Base-by-base conservation (phyloP, 2,888 invertebrate species). In the Macaria liturata region DNA sequence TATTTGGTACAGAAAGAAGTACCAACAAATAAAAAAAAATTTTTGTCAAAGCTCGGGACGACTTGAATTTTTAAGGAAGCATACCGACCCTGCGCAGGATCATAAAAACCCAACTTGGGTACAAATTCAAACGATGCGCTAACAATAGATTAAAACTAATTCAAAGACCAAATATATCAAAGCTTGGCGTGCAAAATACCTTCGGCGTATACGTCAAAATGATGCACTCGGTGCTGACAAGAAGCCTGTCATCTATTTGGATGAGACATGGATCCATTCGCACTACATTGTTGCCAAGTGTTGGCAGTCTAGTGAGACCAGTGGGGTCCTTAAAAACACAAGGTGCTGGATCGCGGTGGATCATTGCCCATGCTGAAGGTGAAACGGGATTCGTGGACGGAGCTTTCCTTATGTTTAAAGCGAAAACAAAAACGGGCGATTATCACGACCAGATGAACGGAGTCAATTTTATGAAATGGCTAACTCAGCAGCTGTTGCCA, bases 401-500 rank as follows among this genome's bases (percentile, higher is more conserved):
- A n/a, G 49, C 49, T 32, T 37, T 49, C 37, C 32, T 49, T 31
- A 39, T 49, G 37, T 49, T 49, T 8, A 31, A 49, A 32, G 8
- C 49, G n/a, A 49, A 34, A 9, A 49, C 37, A n/a, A 49, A 49
- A 32, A n/a, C 34, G 4, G 9, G 37, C 20, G 49, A 49, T 20
- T 49, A 49, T 49, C 49, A 49, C 32, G 32, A 49, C 20, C n/a
- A 49, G n/a, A 49, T 49, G 49, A 49, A 49, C 8, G 34, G 34
- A 3, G 32, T 3, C 31, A 49, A 49, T 32, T 49, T 49, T 8
- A 32, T 4, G 20, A 49, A 49, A 49, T 49, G 49, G 49, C 9
- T 49, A 4, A 20, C 9, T 9, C 34, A 49, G 37, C 32, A 49
- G 20, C 20, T 37, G 3, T 8, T 49, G 8, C 49, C 49, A 8